Conservation (phyloP, 2,113 vertebrate genomes). For the Mirza zaza region DNA sequence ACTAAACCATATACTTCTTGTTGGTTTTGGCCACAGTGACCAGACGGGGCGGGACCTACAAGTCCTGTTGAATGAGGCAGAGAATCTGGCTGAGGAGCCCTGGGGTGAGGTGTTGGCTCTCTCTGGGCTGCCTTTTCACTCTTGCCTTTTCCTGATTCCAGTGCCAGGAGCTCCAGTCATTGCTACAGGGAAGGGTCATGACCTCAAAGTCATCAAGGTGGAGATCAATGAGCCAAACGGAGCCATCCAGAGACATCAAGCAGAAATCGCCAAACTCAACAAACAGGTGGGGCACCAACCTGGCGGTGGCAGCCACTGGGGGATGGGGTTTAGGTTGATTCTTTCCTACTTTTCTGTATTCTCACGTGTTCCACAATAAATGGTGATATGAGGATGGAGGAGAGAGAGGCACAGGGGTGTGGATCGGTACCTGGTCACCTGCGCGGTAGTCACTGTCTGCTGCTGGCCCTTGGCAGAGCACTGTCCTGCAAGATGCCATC, state of each 20-base stretch:
- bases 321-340: background rate
- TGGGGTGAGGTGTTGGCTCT: background rate
- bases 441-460: background rate
- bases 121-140: background rate
- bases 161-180: slow-evolving; percentile 65
- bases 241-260: slow-evolving; percentile 84
- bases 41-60: background rate
- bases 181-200: slow-evolving; percentile 84
- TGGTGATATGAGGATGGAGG: background rate
- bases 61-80: background rate
- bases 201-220: slow-evolving; percentile 84
- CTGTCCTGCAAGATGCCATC: background rate
- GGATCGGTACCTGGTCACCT: background rate
- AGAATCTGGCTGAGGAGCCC: background rate
- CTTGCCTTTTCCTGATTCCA: background rate
- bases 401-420: background rate
- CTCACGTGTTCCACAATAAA: background rate
- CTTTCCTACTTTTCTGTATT: background rate
- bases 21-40: background rate
- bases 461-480: background rate
- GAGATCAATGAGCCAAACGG: slow-evolving; percentile 87
- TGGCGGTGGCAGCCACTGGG: background rate
- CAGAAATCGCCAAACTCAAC: slow-evolving; percentile 87
- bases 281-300: slow-evolving; percentile 80
- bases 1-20: background rate